Conservation (phyloP, 2,888 invertebrate genomes). For the Drosophila atripex region DNA sequence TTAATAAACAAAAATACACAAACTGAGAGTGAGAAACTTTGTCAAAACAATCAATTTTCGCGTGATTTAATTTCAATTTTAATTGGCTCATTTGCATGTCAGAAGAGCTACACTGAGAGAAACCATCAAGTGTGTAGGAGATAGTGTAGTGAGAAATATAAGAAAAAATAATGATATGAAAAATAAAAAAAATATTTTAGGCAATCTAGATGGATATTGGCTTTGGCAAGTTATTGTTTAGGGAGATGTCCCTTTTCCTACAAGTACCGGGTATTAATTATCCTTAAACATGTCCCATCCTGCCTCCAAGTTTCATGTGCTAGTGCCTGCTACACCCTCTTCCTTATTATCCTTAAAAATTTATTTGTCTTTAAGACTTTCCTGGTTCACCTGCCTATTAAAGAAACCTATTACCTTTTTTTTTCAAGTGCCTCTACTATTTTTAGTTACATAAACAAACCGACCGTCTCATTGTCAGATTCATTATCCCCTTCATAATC, state of each 20-base stretch:
- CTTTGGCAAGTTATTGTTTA: too few species aligned
- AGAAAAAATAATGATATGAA: neutral
- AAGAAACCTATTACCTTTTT: neutral
- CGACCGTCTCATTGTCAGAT: constrained; percentile 2
- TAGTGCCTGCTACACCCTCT: too few species aligned
- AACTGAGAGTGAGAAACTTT: constrained; percentile 32
- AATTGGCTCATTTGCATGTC: constrained; percentile 58
- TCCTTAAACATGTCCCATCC: too few species aligned
- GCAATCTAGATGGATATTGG: too few species aligned
- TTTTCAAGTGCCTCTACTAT: constrained; percentile 2
- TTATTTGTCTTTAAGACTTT: too few species aligned
- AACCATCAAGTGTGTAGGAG: neutral
- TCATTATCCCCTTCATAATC: neutral
- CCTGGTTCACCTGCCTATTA: too few species aligned
- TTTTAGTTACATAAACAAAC: constrained; percentile 11
- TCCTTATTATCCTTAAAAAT: too few species aligned
- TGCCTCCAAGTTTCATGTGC: too few species aligned
- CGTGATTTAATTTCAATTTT: constrained; percentile 49
- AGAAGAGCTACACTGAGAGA: neutral
- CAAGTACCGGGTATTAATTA: too few species aligned
- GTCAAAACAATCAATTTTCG: constrained; percentile 42
- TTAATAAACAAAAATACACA: constrained; percentile 10
- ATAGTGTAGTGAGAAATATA: neutral
- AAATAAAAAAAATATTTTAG: neutral
- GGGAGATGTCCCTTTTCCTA: too few species aligned